Conservation (phyloP, 2,113 vertebrate species). For the Pipa parva region DNA sequence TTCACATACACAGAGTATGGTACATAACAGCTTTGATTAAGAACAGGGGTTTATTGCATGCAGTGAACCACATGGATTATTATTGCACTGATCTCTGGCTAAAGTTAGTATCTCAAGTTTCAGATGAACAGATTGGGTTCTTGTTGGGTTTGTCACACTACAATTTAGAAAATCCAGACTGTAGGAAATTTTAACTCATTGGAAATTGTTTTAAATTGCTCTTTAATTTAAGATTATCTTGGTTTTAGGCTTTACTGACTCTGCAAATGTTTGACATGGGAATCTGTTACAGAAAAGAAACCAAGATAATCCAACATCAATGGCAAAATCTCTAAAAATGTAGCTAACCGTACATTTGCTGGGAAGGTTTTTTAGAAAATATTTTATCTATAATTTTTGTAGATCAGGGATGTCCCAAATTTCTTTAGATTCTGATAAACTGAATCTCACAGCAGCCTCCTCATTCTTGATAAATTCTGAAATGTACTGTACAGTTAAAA, state of each 20-base stretch:
- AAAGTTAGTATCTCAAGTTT: background rate
- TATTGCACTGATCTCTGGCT: background rate
- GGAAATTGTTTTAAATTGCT: conserved; percentile 17
- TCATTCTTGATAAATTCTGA: too few species aligned
- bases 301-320: too few species aligned
- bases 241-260: background rate
- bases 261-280: background rate
- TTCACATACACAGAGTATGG: background rate
- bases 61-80: background rate
- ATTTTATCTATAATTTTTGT: too few species aligned
- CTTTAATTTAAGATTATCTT: background rate
- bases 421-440: too few species aligned
- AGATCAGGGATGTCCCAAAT: too few species aligned
- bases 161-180: background rate
- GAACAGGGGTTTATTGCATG: background rate
- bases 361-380: too few species aligned
- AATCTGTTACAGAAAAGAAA: background rate
- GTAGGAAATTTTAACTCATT: background rate
- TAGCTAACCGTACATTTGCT: background rate
- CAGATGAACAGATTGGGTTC: background rate
- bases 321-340: too few species aligned
- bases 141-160: background rate
- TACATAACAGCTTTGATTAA: background rate
- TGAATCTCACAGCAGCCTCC: too few species aligned
- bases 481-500: too few species aligned